A percentile compares a stretch with the other conserved stretches of the same genome.
These are phyloP conservation scores for Allygus modestus DNA, from an alignment of 2,888 invertebrate species.

Conservation along the genomic window DNA sequence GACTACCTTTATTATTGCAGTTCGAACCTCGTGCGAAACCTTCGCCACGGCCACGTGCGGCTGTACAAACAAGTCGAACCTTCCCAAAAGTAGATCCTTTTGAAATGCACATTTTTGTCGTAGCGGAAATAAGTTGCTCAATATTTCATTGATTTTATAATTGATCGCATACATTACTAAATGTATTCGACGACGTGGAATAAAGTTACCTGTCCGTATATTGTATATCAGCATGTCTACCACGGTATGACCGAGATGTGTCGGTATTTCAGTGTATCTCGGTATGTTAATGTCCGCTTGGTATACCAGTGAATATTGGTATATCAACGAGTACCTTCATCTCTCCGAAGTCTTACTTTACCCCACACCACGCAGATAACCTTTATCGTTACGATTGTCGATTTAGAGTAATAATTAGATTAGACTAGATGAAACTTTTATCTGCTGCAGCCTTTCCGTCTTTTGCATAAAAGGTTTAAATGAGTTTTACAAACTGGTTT, in stretches of 20 bases:
- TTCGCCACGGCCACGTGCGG: background rate
- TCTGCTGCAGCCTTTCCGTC: slow-evolving; percentile 1
- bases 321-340: slow-evolving; percentile 15
- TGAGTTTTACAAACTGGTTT: too few species aligned
- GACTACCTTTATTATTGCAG: background rate
- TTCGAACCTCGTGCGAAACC: background rate
- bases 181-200: slow-evolving; percentile 52
- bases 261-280: background rate
- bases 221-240: slow-evolving; percentile 20
- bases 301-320: background rate
- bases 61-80: background rate
- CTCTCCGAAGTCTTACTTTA: slow-evolving; percentile 10
- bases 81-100: slow-evolving; percentile 35
- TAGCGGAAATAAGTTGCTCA: slow-evolving; percentile 43
- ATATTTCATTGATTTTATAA: slow-evolving; percentile 55
- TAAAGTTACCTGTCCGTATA: slow-evolving; percentile 53
- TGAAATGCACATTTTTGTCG: slow-evolving; percentile 36
- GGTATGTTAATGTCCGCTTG: background rate
- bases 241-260: background rate
- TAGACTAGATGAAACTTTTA: background rate
- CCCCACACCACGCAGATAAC: slow-evolving; percentile 33
- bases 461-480: background rate
- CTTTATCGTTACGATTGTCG: background rate
- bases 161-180: slow-evolving; percentile 34
- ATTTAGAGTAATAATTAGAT: background rate